Conservation (phyloP, 2,888 invertebrate species). For the Miltochrista miniata region DNA sequence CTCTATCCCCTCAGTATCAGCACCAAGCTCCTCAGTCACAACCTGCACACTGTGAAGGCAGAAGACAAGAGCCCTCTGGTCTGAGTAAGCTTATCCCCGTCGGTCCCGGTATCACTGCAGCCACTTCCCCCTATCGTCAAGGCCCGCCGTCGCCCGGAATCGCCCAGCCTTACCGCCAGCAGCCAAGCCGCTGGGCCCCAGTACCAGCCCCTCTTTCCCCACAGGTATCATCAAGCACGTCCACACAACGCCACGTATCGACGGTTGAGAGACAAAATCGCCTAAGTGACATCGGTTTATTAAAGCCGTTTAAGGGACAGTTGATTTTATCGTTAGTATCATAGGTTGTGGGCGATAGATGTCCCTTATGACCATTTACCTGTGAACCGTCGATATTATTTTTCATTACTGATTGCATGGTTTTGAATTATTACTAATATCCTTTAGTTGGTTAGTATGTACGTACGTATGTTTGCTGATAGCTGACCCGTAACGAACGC, state of each 20-base stretch:
- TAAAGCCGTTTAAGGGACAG: not conserved
- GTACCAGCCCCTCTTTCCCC: slow-evolving; percentile 77
- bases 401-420: slow-evolving; percentile 47
- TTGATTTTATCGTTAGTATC: not conserved
- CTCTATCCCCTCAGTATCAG: slow-evolving; percentile 42
- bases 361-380: not conserved
- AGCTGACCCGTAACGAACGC: slow-evolving; percentile 34
- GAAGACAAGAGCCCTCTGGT: slow-evolving; percentile 68
- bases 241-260: slow-evolving; percentile 34
- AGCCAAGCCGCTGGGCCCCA: slow-evolving; percentile 76
- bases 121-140: slow-evolving; percentile 53
- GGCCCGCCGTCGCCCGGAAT: slow-evolving; percentile 65
- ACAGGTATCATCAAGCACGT: slow-evolving; percentile 63
- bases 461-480: slow-evolving; percentile 21
- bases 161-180: slow-evolving; percentile 69
- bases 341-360: not conserved
- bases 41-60: slow-evolving; percentile 64
- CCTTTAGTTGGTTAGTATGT: slow-evolving; percentile 16
- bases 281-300: not conserved
- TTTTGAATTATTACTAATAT: slow-evolving; percentile 27
- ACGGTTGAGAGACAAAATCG: not conserved
- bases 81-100: slow-evolving; percentile 77
- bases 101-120: slow-evolving; percentile 62
- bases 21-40: slow-evolving; percentile 50
- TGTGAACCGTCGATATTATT: slow-evolving; percentile 23